Evolutionary conservation across 2,888 invertebrate species (phyloP).

Genomic region (Pachymerium ferrugineum): DNA sequence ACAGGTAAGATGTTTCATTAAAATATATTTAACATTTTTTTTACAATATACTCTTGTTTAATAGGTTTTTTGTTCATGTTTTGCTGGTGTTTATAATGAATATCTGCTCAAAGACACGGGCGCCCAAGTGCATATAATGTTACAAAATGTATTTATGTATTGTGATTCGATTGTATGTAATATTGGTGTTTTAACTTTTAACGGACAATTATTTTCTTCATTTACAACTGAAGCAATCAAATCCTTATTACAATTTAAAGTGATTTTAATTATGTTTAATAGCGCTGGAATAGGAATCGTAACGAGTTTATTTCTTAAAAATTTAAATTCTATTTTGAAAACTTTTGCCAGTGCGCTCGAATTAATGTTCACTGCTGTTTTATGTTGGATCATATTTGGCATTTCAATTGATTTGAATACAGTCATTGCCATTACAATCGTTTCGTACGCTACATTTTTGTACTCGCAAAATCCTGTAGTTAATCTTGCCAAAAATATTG

Average conservation of each 20-base stretch:
- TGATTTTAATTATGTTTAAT: conserved; percentile 75
- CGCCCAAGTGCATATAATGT: conserved; percentile 75
- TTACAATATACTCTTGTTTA: conserved; percentile 48
- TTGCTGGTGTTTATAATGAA: conserved; percentile 94
- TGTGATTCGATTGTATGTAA: conserved; percentile 90
- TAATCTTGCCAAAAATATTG: conserved; percentile 40
- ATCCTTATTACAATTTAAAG: conserved; percentile 59
- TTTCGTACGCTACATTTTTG: conserved; percentile 73
- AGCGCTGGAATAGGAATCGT: conserved; percentile 88
- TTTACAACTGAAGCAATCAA: conserved; percentile 56
- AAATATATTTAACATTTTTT: neutral
- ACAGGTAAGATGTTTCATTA: conserved; percentile 41
- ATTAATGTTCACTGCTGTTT: conserved; percentile 78
- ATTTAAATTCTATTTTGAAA: conserved; percentile 88
- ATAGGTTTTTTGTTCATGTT: conserved; percentile 83
- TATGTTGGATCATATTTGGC: conserved; percentile 73
- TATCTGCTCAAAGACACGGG: conserved; percentile 82
- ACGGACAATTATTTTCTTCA: conserved; percentile 60
- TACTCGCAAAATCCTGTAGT: conserved; percentile 85
- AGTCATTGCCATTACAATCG: conserved; percentile 70
- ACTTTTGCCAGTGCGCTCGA: conserved; percentile 93
- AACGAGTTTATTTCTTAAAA: conserved; percentile 87
- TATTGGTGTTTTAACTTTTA: conserved; percentile 60
- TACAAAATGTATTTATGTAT: conserved; percentile 95
- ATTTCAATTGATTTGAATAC: conserved; percentile 80